phyloP scores from a whole-genome alignment of 2,113 vertebrate genomes.

The Menura novaehollandiae region DNA sequence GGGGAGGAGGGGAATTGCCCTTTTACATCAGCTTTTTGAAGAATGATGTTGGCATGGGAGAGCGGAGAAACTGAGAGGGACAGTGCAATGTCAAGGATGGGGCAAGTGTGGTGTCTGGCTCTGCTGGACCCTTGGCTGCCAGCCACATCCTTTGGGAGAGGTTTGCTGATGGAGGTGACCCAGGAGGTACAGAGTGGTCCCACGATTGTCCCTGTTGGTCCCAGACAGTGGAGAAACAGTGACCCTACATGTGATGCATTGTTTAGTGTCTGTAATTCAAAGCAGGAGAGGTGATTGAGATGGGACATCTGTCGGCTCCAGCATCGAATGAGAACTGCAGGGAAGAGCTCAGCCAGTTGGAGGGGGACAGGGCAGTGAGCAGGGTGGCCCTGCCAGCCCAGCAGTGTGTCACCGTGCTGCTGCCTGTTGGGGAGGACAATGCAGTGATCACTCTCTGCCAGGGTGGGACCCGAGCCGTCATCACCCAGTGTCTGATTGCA shows the following conservation, averaged over 20 bases:
- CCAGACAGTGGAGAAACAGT: background rate
- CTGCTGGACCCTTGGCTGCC: fast-evolving
- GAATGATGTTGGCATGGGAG: background rate
- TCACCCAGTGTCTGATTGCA: background rate
- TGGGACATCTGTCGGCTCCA: background rate
- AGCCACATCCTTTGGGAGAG: background rate
- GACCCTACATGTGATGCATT: fast-evolving
- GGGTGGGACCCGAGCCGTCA: background rate
- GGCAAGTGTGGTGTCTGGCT: background rate
- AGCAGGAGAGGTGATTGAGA: background rate
- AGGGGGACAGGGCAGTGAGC: fast-evolving
- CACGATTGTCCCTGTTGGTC: background rate
- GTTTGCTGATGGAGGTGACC: background rate
- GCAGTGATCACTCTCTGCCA: background rate
- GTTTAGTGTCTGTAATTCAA: background rate
- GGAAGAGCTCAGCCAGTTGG: background rate
- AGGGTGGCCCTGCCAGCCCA: background rate
- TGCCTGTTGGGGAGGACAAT: background rate
- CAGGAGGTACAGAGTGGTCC: background rate
- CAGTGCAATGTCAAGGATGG: background rate
- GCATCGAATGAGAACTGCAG: background rate
- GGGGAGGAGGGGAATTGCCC: background rate
- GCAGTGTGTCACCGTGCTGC: background rate
- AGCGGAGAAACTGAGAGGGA: background rate
- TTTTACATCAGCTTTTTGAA: background rate